These are phyloP conservation scores for Anas georgica DNA, from an alignment of 2,797 vertebrate species.

Conservation along the genomic window DNA sequence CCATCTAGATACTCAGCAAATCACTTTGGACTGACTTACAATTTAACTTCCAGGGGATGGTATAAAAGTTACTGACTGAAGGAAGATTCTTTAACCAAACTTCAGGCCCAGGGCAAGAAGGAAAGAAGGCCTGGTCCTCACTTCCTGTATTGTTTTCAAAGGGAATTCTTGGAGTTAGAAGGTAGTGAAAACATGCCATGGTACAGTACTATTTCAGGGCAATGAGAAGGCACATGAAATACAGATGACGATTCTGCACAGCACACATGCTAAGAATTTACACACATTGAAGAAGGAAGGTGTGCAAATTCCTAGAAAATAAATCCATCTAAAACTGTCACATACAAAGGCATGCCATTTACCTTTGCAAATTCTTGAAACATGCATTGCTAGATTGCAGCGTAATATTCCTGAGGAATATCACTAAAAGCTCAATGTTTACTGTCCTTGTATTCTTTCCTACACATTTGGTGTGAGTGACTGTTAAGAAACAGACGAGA, in stretches of 20 bases:
- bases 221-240: background rate
- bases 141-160: background rate
- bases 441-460: background rate
- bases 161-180: background rate
- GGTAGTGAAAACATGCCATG: background rate
- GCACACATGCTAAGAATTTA: background rate
- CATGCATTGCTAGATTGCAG: background rate
- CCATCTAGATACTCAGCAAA: background rate
- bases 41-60: background rate
- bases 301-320: background rate
- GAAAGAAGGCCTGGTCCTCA: background rate
- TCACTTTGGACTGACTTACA: background rate
- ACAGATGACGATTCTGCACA: background rate
- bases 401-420: background rate
- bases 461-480: background rate
- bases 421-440: background rate
- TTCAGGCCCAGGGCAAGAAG: background rate
- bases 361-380: background rate
- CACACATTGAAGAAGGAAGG: background rate
- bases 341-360: background rate
- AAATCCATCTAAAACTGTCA: background rate
- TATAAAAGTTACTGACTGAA: background rate
- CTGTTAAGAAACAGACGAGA: background rate
- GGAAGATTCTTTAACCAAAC: background rate
- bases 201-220: background rate